A percentile compares a stretch with the other conserved stretches of the same genome.
These are phyloP conservation scores for Cordilura impudica DNA, from an alignment of 2,888 invertebrate genomes.

Conservation along the genomic window DNA sequence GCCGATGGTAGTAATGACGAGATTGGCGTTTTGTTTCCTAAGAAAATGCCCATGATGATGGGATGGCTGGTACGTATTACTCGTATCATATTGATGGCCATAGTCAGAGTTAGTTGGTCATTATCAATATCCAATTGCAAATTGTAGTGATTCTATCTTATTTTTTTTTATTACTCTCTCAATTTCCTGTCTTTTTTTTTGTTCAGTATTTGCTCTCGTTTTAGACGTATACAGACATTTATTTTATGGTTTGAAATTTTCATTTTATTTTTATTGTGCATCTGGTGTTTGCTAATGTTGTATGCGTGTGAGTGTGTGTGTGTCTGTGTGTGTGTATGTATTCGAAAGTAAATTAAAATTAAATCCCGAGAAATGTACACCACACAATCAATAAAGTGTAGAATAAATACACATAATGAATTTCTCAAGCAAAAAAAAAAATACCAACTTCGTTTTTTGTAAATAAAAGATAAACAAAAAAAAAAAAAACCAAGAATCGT, in stretches of 20 bases:
- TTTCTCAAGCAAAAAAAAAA: conserved; percentile 15
- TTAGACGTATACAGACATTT: background rate
- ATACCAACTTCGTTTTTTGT: background rate
- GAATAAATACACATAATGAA: conserved; percentile 51
- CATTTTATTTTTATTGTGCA: conserved; percentile 26
- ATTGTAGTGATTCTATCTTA: conserved; percentile 43
- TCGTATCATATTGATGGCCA: conserved; percentile 6
- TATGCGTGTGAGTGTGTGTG: background rate
- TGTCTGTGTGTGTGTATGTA: background rate
- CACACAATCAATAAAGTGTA: conserved; percentile 52
- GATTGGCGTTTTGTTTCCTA: background rate
- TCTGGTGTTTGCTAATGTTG: conserved; percentile 35
- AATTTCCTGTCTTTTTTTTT: conserved; percentile 23
- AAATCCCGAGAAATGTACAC: conserved; percentile 51
- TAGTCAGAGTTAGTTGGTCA: conserved; percentile 43
- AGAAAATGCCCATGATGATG: conserved; percentile 17
- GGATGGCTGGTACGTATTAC: background rate
- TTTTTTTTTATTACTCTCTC: conserved; percentile 7
- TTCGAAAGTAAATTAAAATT: conserved; percentile 51
- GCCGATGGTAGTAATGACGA: conserved; percentile 21
- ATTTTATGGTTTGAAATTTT: conserved; percentile 26
- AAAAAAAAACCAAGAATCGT: background rate
- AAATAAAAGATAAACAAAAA: background rate
- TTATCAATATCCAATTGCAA: conserved; percentile 60
- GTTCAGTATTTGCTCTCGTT: background rate